These are phyloP conservation scores for Allolobophora icterica DNA, from an alignment of 2,888 invertebrate species.

Conservation along the genomic window DNA sequence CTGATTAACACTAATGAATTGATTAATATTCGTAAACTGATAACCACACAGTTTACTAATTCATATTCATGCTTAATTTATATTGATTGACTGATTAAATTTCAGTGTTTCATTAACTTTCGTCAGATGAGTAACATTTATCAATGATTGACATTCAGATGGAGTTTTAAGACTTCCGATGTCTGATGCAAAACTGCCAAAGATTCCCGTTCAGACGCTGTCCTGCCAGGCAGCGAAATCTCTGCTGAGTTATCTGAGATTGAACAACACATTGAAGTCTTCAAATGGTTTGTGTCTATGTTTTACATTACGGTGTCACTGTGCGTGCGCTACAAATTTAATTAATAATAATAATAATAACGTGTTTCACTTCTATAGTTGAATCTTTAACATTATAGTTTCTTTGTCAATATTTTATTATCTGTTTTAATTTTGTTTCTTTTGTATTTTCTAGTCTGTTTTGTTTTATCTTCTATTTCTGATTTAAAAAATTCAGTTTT, in stretches of 20 bases:
- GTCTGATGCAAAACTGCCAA: neutral
- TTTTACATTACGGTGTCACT: no score
- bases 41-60: neutral
- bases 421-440: neutral
- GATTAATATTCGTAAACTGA: neutral
- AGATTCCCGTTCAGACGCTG: conserved; percentile 14
- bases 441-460: neutral
- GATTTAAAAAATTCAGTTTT: neutral
- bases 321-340: no score
- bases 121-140: neutral
- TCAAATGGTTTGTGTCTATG: neutral
- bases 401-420: neutral
- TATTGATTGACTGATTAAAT: neutral
- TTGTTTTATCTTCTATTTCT: neutral
- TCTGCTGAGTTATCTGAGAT: neutral
- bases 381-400: neutral
- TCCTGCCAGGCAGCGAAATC: neutral
- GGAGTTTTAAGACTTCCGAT: conserved; percentile 22
- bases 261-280: neutral
- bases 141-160: conserved; percentile 8
- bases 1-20: neutral
- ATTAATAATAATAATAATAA: no score
- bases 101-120: neutral
- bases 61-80: neutral
- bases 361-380: neutral